Base-by-base conservation (phyloP, 1,140 invertebrate species). In the Littorina saxatilis region DNA sequence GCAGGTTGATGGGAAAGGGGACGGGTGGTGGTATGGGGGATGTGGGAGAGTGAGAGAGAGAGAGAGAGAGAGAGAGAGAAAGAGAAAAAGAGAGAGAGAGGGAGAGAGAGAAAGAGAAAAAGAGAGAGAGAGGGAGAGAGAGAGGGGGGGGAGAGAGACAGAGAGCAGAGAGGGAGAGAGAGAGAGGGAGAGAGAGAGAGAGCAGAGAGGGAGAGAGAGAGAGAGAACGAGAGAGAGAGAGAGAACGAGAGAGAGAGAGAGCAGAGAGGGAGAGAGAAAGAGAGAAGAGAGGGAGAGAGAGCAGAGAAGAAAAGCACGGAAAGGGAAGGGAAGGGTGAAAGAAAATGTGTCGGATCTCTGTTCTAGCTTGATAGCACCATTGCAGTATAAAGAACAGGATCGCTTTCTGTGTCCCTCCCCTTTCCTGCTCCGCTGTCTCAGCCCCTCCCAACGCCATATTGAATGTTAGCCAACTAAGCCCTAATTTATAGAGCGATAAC, bases 401-500 rank as follows among this genome's bases (percentile, higher is more conserved):
- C 27, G 29, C 23, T 20, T 37, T 7, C 39, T 29, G 66, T 4
- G 27, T 9, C n/a, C n/a, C 9, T 58, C 17, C 20, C n/a, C 55
- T 58, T 68, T 32, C 63, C 29, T 3, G 5, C 7, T 17, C 29
- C 61, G 37, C 58, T 43, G 77, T 20, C 68, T 23, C 17, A 20
- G 5, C 68, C 50, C 35, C 66, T 43, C 52, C 35, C 52, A 27
- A n/a, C 27, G 23, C 68, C 79, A 80, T 74, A 74, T 80, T 80
- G 79, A 73, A 37, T 23, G 79, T 37, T 61, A 47, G 63, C 43
- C 43, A 50, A 27, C 68, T 72, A 77, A 82, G 58, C 75, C 80
- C 61, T 82, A 82, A 82, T 82, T 82, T 82, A 82, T 82, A 77
- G 75, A 82, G 80, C 72, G 80, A 82, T 82, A 82, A 82, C 80